A percentile compares a stretch with the other conserved stretches of the same genome.
Evolutionary conservation across 2,797 vertebrate genomes (phyloP).

Genomic region (Onychomys leucogaster): DNA sequence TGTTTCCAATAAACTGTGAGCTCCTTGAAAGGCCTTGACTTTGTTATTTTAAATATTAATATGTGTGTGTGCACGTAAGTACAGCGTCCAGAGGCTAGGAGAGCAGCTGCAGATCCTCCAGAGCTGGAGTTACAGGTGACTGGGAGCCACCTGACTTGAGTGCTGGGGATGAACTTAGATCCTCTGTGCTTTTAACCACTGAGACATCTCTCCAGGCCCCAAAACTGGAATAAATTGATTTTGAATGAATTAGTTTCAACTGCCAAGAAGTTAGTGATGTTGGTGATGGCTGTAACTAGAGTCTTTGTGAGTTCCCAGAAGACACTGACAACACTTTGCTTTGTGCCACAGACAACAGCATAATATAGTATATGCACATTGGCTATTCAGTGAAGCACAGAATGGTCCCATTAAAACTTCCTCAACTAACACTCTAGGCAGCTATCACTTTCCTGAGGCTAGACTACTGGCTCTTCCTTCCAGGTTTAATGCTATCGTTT

Average conservation of each 20-base stretch:
- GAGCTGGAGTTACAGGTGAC: neutral
- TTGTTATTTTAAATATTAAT: neutral
- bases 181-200: neutral
- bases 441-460: neutral
- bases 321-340: neutral
- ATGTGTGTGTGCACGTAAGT: neutral
- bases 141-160: neutral
- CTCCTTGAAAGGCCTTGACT: neutral
- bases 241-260: conserved; percentile 15
- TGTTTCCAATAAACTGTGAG: neutral
- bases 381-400: neutral
- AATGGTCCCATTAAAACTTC: neutral
- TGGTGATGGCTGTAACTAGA: neutral
- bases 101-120: neutral
- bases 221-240: neutral
- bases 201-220: neutral
- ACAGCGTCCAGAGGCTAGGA: neutral
- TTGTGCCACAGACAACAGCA: neutral
- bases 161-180: neutral
- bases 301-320: conserved; percentile 21
- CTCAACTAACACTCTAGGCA: neutral
- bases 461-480: neutral
- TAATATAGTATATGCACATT: neutral
- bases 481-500: neutral
- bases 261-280: conserved; percentile 21